Base-by-base conservation (phyloP, 2,888 invertebrate species). In the Drosophila ezoana region DNA sequence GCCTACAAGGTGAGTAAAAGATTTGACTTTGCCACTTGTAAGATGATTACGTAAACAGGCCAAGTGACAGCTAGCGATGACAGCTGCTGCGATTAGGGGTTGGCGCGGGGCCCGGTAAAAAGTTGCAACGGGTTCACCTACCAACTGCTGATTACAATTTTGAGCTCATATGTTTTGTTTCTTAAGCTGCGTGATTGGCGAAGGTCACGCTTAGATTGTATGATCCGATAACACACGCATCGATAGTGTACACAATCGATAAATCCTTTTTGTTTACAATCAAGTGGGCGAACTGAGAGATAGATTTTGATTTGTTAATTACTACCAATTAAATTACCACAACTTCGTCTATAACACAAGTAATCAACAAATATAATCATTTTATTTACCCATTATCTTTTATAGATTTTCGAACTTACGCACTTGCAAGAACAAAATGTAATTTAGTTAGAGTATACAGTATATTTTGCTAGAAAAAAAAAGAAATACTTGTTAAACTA, bases 1-100 rank as follows among this genome's bases (percentile, higher is more conserved):
- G 98, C 99, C 51, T 99, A 99, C 91, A 97, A 99, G 96, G 97
- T 99, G 32, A 96, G 74, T 20, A 28, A 72, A 43, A 32, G 13
- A 28, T 47, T 68, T 60, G 40, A 56, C 57, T 59, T 68, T 76
- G 63, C 62, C 48, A 54, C 47, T 58, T 65, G 59, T 40, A 40
- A 37, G 48, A 14, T 65, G 85, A 82, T 90, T 90, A 90, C 90
- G 90, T 90, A 90, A 90, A 90, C 81, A 68, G 41, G 48, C 52
- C 44, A 52, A 73, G 9, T 72, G 74, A 72, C 82, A 75, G 64
- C 48, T 58, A 51, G 68, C 51, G 68, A 23, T 76, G 72, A 65
- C 73, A 76, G 60, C 43, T 53, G 44, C 47, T 44, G 11, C 10
- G 18, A 41, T 47, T 35, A 23, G 57, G 72, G 33, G 23, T 2